Percentiles rank a stretch among this genome's conserved stretches.
phyloP scores from a whole-genome alignment of 2,888 invertebrate species.

The Drosophila mayaguana region DNA sequence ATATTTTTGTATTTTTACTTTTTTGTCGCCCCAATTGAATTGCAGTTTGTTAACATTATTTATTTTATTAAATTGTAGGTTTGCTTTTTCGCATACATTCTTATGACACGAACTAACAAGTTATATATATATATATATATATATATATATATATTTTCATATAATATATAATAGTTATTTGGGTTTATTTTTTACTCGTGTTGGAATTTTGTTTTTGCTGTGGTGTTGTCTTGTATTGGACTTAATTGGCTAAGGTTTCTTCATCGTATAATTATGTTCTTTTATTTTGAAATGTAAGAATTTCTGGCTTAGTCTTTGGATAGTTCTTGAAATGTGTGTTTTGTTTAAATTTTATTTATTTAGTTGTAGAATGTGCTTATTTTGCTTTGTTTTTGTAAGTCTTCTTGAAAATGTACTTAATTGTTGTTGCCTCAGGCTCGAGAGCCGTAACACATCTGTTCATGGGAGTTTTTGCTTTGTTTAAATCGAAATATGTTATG shows the following conservation, averaged over 20 bases:
- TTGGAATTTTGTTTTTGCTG: slow-evolving; percentile 23
- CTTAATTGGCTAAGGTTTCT: slow-evolving; percentile 54
- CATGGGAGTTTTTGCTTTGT: slow-evolving; percentile 20
- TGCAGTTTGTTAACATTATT: slow-evolving; percentile 58
- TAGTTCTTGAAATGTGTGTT: slow-evolving; percentile 52
- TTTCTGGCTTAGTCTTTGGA: slow-evolving; percentile 51
- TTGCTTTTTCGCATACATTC: slow-evolving; percentile 57
- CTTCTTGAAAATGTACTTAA: slow-evolving; percentile 58
- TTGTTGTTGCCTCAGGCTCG: slow-evolving; percentile 5
- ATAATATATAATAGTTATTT: slow-evolving; percentile 46
- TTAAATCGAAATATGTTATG: slow-evolving; percentile 32
- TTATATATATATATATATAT: slow-evolving; percentile 66
- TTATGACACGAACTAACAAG: slow-evolving; percentile 72
- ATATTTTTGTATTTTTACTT: too few relatives aligned
- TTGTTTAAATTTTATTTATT: background rate
- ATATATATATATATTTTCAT: slow-evolving; percentile 45
- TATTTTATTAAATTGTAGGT: slow-evolving; percentile 68
- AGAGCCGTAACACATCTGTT: slow-evolving; percentile 4
- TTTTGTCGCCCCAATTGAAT: background rate
- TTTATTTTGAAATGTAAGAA: slow-evolving; percentile 56
- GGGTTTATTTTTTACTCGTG: slow-evolving; percentile 31
- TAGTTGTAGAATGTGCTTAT: slow-evolving; percentile 29
- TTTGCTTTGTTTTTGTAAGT: slow-evolving; percentile 46
- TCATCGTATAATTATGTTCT: slow-evolving; percentile 14
- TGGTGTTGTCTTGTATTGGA: slow-evolving; percentile 45